Percentiles rank a stretch among this genome's conserved stretches.
phyloP scores from a whole-genome alignment of 2,888 invertebrate species.

The Cheiracanthium punctorium region DNA sequence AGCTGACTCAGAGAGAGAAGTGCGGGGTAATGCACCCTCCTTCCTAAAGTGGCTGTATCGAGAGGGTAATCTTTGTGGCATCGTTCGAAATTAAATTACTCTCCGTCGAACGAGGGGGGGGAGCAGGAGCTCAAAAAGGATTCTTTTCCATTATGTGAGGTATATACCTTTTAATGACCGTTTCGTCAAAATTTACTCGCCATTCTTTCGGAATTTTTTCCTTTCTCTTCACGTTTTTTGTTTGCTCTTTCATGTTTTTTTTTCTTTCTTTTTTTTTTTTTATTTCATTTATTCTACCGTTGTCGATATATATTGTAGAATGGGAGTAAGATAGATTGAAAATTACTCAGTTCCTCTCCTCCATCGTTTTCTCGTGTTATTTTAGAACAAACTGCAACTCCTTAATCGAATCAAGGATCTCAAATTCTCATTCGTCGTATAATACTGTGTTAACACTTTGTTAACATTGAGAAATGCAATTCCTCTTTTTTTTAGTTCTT shows the following conservation, averaged over 20 bases:
- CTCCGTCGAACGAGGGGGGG: conserved; percentile 34
- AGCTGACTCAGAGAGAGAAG: conserved; percentile 63
- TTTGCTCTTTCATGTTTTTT: background rate
- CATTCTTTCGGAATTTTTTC: background rate
- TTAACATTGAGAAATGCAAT: too few species aligned
- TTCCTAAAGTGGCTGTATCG: conserved; percentile 24
- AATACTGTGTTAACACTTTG: too few species aligned
- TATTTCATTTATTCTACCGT: background rate
- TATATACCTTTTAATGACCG: conserved; percentile 51
- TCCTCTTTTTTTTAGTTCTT: too few species aligned
- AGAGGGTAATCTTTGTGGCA: conserved; percentile 39
- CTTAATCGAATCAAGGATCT: background rate
- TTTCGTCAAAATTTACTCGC: conserved; percentile 41
- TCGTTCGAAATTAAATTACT: conserved; percentile 58
- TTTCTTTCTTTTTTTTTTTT: background rate
- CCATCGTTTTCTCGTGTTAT: background rate
- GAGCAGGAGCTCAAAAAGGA: conserved; percentile 18
- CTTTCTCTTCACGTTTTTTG: background rate
- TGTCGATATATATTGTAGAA: background rate
- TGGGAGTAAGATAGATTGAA: background rate
- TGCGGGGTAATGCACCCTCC: conserved; percentile 31
- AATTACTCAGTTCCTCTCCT: background rate
- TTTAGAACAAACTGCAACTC: background rate
- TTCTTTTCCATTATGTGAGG: conserved; percentile 17
- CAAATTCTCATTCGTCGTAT: background rate